Evolutionary conservation across 1,140 invertebrate genomes (phyloP), one percentile per base, ranked within the genome.

Genomic region (Ditylenchus dipsaci): DNA sequence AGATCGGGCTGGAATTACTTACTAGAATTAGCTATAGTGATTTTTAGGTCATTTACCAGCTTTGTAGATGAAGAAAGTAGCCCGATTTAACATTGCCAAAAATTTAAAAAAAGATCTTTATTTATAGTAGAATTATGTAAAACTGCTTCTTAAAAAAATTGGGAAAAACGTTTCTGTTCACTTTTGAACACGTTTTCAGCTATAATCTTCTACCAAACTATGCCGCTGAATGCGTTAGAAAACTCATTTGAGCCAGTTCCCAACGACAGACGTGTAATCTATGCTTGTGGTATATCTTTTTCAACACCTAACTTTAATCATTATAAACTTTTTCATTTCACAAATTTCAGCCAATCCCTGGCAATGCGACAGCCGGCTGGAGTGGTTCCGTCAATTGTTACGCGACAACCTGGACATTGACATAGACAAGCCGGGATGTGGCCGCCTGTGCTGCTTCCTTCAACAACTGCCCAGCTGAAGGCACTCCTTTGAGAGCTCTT

Each of bases 131-230:
- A n/a, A n/a, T n/a, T n/a, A n/a, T n/a, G n/a, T n/a, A n/a, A n/a
- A n/a, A n/a, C n/a, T n/a, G n/a, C n/a, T n/a, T n/a, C n/a, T n/a
- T n/a, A n/a, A n/a, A n/a, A n/a, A n/a, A n/a, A n/a, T n/a, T n/a
- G n/a, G n/a, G n/a, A n/a, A n/a, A n/a, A n/a, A n/a, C n/a, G n/a
- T n/a, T n/a, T n/a, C 11, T 38, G 33, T 38, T 38, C 3, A 5
- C 33, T 11, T 38, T 38, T 38, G 11, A 38, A 38, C n/a, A n/a
- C n/a, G 11, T 38, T 23, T 81, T 58, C 65, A 79, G 79, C 61
- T 81, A 81, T 67, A 82, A 82, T 63, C 81, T 77, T 47, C 79
- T 82, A 26, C n/a, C 78, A 83, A 76, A 78, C 79, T 17, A 76
- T 83, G 73, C 81, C 81, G 1, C 49, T 65, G 11, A 65, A 81